These are phyloP conservation scores for Drosophila melanosoma DNA, from an alignment of 2,888 invertebrate species.

Conservation along the genomic window DNA sequence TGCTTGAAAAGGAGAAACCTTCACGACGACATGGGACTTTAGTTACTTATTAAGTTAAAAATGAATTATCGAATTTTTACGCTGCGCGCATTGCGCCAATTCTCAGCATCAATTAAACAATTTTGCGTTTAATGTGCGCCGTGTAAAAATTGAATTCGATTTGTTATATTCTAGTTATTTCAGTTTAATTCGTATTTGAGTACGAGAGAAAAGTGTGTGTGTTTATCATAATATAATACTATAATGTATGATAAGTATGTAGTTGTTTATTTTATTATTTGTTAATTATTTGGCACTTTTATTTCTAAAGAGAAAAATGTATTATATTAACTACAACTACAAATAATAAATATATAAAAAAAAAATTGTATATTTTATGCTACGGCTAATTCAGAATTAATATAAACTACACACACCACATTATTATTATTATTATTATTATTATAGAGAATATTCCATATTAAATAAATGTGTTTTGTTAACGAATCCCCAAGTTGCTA, in stretches of 20 bases:
- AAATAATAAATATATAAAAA: conserved; percentile 59
- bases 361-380: conserved; percentile 64
- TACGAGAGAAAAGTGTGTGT: conserved; percentile 64
- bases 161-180: conserved; percentile 25
- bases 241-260: conserved; percentile 36
- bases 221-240: conserved; percentile 29
- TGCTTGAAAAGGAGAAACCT: conserved; percentile 6
- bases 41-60: conserved; percentile 72
- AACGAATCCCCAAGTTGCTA: conserved; percentile 35
- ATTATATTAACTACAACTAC: conserved; percentile 73
- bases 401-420: conserved; percentile 52
- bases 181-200: conserved; percentile 28
- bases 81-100: conserved; percentile 58
- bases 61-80: conserved; percentile 62
- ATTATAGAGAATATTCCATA: conserved; percentile 74
- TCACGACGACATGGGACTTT: conserved; percentile 66
- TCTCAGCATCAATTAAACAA: conserved; percentile 63
- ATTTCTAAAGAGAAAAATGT: conserved; percentile 61
- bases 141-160: conserved; percentile 62
- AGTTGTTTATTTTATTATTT: conserved; percentile 64
- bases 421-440: conserved; percentile 56
- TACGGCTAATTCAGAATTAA: conserved; percentile 56
- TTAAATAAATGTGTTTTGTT: conserved; percentile 71
- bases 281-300: conserved; percentile 64
- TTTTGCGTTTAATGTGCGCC: conserved; percentile 57